Conservation (phyloP, 2,888 invertebrate genomes). For the Diachrysia chrysitis region DNA sequence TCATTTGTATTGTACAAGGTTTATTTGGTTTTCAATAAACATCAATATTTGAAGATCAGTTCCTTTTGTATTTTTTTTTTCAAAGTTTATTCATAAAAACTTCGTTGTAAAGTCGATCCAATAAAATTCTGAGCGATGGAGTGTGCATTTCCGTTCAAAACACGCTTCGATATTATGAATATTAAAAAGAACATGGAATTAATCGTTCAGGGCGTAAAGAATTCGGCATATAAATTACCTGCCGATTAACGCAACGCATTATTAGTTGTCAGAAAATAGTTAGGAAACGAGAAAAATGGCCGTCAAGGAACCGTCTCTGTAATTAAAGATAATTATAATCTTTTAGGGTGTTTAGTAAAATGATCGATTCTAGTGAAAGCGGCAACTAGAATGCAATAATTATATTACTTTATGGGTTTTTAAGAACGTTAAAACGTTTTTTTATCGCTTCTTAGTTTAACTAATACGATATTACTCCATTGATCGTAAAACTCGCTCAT, state of each 20-base stretch:
- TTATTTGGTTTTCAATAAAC: conserved; percentile 44
- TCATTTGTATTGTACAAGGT: conserved; percentile 12
- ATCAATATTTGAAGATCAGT: conserved; percentile 57
- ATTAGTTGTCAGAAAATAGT: conserved; percentile 76
- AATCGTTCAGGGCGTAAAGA: conserved; percentile 80
- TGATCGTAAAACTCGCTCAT: conserved; percentile 70
- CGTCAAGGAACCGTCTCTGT: conserved; percentile 63
- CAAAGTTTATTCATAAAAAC: conserved; percentile 71
- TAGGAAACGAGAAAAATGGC: conserved; percentile 70
- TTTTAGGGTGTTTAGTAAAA: conserved; percentile 70
- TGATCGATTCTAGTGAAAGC: conserved; percentile 73
- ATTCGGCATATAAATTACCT: conserved; percentile 83
- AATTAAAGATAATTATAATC: conserved; percentile 72
- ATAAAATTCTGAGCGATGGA: conserved; percentile 83
- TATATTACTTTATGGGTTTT: conserved; percentile 71
- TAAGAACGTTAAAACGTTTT: conserved; percentile 73
- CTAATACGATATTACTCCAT: conserved; percentile 68
- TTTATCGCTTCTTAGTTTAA: conserved; percentile 76
- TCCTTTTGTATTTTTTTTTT: conserved; percentile 62
- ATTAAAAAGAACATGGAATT: conserved; percentile 75
- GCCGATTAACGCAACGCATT: conserved; percentile 80
- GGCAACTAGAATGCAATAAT: conserved; percentile 68
- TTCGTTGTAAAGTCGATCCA: conserved; percentile 71
- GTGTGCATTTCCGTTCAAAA: conserved; percentile 74
- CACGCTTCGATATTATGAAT: conserved; percentile 54